A percentile compares a stretch with the other conserved stretches of the same genome.
Evolutionary conservation across 2,888 invertebrate species (phyloP).

Genomic region (Lutraria lutraria): DNA sequence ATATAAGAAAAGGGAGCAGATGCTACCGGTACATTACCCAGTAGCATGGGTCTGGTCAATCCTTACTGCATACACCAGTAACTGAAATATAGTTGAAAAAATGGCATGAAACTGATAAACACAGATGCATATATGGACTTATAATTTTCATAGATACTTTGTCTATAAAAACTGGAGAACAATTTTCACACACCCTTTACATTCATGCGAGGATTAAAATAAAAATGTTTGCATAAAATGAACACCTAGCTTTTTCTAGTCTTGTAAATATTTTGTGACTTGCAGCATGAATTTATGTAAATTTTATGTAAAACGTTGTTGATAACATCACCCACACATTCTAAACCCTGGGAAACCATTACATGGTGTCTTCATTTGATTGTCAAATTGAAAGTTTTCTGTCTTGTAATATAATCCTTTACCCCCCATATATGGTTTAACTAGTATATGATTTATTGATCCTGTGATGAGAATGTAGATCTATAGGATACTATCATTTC

Average conservation of each 20-base stretch:
- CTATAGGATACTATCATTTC: neutral
- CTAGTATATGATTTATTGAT: neutral
- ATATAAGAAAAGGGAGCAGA: too few species aligned
- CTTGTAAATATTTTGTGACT: neutral
- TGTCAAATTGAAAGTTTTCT: conserved; percentile 11
- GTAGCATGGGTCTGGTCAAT: too few species aligned
- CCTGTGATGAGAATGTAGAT: neutral
- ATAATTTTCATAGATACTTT: too few species aligned
- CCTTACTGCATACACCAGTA: too few species aligned
- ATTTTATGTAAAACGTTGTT: neutral
- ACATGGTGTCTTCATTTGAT: neutral
- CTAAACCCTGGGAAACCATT: neutral
- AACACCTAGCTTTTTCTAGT: neutral
- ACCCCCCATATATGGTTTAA: neutral
- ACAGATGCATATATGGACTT: too few species aligned
- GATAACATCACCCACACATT: neutral
- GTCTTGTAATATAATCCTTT: conserved; percentile 17
- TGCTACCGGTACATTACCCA: too few species aligned
- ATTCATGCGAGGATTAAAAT: neutral
- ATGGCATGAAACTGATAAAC: too few species aligned
- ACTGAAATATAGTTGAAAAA: too few species aligned
- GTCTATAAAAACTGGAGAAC: too few species aligned
- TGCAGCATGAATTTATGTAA: conserved; percentile 10
- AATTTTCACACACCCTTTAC: neutral
- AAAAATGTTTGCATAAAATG: neutral